Evolutionary conservation across 1,140 invertebrate genomes (phyloP), one percentile per base, ranked within the genome.

Genomic region (Ooceraea biroi): DNA sequence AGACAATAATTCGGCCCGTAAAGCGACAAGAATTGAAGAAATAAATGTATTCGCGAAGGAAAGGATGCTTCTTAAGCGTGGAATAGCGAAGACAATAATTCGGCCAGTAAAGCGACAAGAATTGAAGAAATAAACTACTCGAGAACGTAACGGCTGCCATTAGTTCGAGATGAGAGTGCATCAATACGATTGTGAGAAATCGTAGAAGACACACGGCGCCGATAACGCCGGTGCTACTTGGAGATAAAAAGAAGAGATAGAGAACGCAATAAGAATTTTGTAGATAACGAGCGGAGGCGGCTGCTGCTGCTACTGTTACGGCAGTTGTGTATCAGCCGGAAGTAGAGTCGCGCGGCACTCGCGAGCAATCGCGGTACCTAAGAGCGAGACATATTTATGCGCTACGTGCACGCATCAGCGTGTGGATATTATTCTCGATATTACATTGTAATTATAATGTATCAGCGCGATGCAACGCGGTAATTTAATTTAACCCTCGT

Each of bases 311-410:
- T n/a, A n/a, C n/a, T n/a, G n/a, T n/a, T n/a, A n/a, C n/a, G n/a
- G n/a, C n/a, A n/a, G n/a, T n/a, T n/a, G n/a, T n/a, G n/a, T 74
- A 85, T 85, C 78, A 50, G 22, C 22, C 83, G 83, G 65, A 83
- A 87, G 11, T 22, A 52, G 78, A 63, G 69, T 83, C 63, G 52
- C 63, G 44, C 44, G 48, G 19, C 57, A 65, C 30, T 65, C 19
- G 73, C 58, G 44, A 30, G n/a, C 48, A 76, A 63, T 76, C 27
- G 12, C 68, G 25, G 46, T 10, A 55, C 41, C 46, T 57, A n/a
- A 48, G 19, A 83, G 44, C 19, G 3, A 11, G 22, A 30, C 58
- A 22, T 83, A n/a, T n/a, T n/a, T 44, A 25, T 22, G 27, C 41
- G 22, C 52, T 11, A 22, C 41, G 41, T 17, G 8, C 30, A 17